A percentile compares a stretch with the other conserved stretches of the same genome.
Conservation (phyloP, 1,140 invertebrate genomes). For the Apis laboriosa region DNA sequence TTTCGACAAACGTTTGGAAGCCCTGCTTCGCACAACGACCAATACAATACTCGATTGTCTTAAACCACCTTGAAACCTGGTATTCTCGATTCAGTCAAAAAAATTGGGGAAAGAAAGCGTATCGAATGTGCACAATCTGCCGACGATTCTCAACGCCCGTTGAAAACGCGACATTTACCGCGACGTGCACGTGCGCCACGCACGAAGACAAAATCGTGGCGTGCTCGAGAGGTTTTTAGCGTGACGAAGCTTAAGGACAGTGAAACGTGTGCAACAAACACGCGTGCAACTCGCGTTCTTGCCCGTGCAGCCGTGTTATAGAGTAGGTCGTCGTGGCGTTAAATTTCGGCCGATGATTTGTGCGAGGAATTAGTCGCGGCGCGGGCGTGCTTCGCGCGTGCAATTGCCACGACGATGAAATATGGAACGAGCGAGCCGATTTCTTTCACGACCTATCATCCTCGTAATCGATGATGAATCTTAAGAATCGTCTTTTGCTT, state of each 20-base stretch:
- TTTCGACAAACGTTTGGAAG: too few species aligned
- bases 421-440: slow-evolving; percentile 11
- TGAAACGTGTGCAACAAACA: not conserved
- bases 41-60: not conserved
- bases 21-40: too few species aligned
- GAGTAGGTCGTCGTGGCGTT: slow-evolving; percentile 21
- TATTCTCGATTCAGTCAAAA: not conserved
- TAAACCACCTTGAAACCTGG: not conserved
- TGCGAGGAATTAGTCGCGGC: slow-evolving; percentile 22
- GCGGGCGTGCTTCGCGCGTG: slow-evolving; percentile 2
- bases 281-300: slow-evolving; percentile 1
- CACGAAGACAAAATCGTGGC: not conserved
- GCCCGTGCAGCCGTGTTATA: slow-evolving; percentile 15
- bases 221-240: slow-evolving; percentile 17
- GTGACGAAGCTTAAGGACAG: not conserved
- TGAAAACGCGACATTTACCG: not conserved
- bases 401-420: slow-evolving; percentile 29
- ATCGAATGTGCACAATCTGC: not conserved
- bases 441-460: not conserved
- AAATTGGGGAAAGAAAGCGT: not conserved
- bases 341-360: slow-evolving; percentile 41
- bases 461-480: not conserved
- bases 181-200: not conserved
- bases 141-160: not conserved
- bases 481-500: too few species aligned